Base-by-base conservation (phyloP, 2,888 invertebrate species). In the Azorinus chamasolen region DNA sequence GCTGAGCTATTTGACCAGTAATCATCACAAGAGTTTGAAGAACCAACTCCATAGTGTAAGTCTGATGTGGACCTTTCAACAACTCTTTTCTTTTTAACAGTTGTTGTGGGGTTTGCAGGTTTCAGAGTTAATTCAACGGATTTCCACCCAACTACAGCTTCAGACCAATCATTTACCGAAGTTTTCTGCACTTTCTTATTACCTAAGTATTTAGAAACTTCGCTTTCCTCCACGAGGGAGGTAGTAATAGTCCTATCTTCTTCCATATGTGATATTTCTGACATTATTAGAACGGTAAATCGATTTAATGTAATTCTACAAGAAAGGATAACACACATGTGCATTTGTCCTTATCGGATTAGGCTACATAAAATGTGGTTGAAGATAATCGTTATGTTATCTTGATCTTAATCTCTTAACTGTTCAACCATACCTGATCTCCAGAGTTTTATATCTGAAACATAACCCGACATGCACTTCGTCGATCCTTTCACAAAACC, bases 111-210 rank as follows among this genome's bases (percentile, higher is more conserved):
- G 22, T 59, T 77, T 20, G 61, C 43, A 22, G 80, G 43, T 16
- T 73, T 69, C 45, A 79, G 68, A 8, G 74, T 54, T 12, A 83
- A 78, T 20, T 71, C 75, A n/a, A 80, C 62, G 18, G 68, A 39
- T 51, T 83, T 83, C 89, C 89, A 88, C 37, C 87, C 88, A 4
- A 68, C 63, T 1, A 87, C 84, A n/a, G 84, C 85, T 65, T 89
- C 88, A 20, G 68, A 59, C 83, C 83, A 85, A 62, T 85, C 86
- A 39, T 78, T 79, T 20, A 75, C 39, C 5, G 78, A 48, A 22
- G 68, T 64, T 22, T 69, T 76, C 37, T 75, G 73, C 24, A 65
- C 66, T 22, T 74, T 78, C 37, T 50, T 76, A 10, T 63, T 61
- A 24, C 76, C 64, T 6, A 66, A 53, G 51, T 79, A 76, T 54